phyloP scores from a whole-genome alignment of 2,888 invertebrate species.

The Volucella inflata region DNA sequence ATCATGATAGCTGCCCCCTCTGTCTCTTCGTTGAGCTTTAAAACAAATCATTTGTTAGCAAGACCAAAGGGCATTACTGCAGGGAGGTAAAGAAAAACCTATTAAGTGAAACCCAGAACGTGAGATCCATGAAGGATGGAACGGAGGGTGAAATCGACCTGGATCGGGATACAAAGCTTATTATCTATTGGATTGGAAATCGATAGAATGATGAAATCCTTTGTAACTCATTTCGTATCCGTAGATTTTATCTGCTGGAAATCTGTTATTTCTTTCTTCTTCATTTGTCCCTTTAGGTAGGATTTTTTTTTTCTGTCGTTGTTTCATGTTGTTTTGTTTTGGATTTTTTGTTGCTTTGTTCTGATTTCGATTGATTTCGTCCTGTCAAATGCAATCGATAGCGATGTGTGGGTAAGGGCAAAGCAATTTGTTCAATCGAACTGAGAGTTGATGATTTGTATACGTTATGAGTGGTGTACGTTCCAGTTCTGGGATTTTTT shows the following conservation, averaged over 20 bases:
- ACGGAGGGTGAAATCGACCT: slow-evolving; percentile 51
- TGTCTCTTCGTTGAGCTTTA: slow-evolving; percentile 20
- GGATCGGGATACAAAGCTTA: slow-evolving; percentile 66
- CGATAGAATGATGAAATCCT: slow-evolving; percentile 66
- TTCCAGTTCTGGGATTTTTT: neutral
- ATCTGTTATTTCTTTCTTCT: slow-evolving; percentile 51
- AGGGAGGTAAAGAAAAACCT: slow-evolving; percentile 41
- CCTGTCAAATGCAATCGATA: slow-evolving; percentile 27
- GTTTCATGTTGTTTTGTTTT: slow-evolving; percentile 6
- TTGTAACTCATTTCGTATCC: slow-evolving; percentile 61
- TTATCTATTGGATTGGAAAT: slow-evolving; percentile 71
- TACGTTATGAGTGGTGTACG: slow-evolving; percentile 42
- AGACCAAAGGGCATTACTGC: slow-evolving; percentile 37
- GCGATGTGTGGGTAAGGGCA: slow-evolving; percentile 10
- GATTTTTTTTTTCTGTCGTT: slow-evolving; percentile 47
- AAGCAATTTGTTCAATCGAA: slow-evolving; percentile 63
- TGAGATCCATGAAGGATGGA: neutral
- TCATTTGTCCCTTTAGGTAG: slow-evolving; percentile 13
- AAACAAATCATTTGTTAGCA: slow-evolving; percentile 8
- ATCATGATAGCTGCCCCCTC: slow-evolving; percentile 13
- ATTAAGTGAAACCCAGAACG: slow-evolving; percentile 53
- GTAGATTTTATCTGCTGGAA: slow-evolving; percentile 65
- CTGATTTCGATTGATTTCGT: slow-evolving; percentile 18
- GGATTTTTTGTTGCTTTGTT: neutral
- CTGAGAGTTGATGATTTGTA: slow-evolving; percentile 61